Evolutionary conservation across 2,113 vertebrate species (phyloP), one percentile per base, ranked within the genome.

Genomic region (Notothenia coriiceps): DNA sequence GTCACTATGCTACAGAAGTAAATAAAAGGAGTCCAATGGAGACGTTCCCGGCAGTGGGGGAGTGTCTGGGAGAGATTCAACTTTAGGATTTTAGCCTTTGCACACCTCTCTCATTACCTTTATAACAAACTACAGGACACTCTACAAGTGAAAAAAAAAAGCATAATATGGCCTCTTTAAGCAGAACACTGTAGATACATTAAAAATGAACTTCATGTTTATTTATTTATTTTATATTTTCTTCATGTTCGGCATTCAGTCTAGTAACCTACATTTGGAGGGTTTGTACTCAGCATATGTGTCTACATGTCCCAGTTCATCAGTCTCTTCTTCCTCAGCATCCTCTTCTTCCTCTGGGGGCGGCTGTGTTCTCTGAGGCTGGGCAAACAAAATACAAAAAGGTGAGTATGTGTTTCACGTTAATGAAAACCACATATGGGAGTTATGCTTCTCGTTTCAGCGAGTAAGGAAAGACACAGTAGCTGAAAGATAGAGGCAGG

Each of bases 241-340:
- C 22, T 22, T 22, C 22, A 22, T 22, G 22, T 22, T 22, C 22
- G 69, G 80, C 57, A 40, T 63, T 73, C 20, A 64, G 60, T 64
- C 50, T 52, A 18, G 56, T 68, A 54, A 15, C 93, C 46, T 94
- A 99, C 98, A 99, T 92, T 99, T 99, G 14, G 98, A 98, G 1
- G 98, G 98, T 82, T 91, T 83, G 35, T 99, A 99, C 87, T 99
- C 98, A 0, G 98, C 97, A 0, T 99, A 99, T 35, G 97, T 99
- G 92, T 99, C 97, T 0, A 97, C 92, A n/a, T 99, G 98, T 73
- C 98, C 98, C 77, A 99, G 56, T 88, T 99, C 98, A 67, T 99
- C 98, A 0, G 97, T 92, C 79, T 98, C 97, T 46, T 99, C 98
- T 47, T 97, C 97, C 5, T 99, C 98, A 0, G 95, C 96, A 68